Percentiles rank a stretch among this genome's conserved stretches.
These are phyloP conservation scores for Torymus aiolomorphi DNA, from an alignment of 2,888 invertebrate species.

Conservation along the genomic window DNA sequence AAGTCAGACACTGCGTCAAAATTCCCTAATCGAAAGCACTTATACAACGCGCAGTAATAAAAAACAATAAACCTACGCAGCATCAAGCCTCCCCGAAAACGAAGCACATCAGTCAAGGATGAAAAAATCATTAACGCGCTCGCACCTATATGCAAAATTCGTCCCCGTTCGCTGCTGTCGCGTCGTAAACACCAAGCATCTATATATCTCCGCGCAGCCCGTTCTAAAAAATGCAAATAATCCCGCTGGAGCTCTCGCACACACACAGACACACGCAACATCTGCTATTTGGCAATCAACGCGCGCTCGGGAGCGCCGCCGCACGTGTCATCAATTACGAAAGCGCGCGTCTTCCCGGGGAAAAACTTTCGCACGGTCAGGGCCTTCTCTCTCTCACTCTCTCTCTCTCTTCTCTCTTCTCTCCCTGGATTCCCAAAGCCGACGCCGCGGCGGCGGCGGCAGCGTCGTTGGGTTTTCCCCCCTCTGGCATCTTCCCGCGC, in stretches of 20 bases:
- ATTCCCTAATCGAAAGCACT: no score
- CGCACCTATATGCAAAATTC: background rate
- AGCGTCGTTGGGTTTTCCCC: background rate
- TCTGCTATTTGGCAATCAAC: constrained; percentile 32
- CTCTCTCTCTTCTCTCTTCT: background rate
- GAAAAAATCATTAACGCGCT: constrained; percentile 2
- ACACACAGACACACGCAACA: background rate
- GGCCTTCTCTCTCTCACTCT: constrained; percentile 1
- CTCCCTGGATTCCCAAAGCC: constrained; percentile 31
- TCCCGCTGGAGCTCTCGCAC: no score
- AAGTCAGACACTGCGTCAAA: no score
- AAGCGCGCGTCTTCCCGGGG: constrained; percentile 25
- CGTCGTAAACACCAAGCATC: background rate
- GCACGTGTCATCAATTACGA: constrained; percentile 33
- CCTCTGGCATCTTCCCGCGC: background rate
- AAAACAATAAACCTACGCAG: background rate
- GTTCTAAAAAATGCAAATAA: constrained; percentile 45
- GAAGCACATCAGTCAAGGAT: background rate
- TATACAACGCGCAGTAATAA: no score
- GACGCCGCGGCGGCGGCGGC: background rate
- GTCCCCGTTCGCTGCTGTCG: background rate
- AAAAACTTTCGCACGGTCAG: constrained; percentile 48
- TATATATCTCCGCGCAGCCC: background rate
- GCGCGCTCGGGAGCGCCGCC: background rate
- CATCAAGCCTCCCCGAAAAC: background rate